These are phyloP conservation scores for Peromyscus californicus DNA, from an alignment of 2,113 vertebrate species.

Conservation along the genomic window DNA sequence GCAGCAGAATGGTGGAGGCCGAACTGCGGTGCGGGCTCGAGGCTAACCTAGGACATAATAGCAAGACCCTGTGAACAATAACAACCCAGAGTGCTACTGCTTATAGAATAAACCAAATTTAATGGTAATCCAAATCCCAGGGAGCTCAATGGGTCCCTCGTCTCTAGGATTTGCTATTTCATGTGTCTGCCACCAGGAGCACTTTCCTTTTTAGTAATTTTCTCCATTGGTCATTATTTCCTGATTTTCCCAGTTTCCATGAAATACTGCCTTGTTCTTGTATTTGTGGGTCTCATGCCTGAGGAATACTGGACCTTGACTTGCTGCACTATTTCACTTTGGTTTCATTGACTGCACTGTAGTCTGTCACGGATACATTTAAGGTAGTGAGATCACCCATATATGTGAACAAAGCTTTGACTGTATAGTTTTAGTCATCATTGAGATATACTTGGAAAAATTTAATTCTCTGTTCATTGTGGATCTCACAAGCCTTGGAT, in stretches of 20 bases:
- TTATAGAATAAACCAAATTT: background rate
- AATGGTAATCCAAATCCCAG: background rate
- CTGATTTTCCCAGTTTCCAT: background rate
- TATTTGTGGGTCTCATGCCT: background rate
- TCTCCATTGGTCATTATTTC: slow-evolving; percentile 9
- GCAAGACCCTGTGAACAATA: background rate
- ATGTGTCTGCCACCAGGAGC: background rate
- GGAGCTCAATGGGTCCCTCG: too few species aligned
- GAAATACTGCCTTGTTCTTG: background rate
- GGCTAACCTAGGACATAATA: background rate
- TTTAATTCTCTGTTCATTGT: background rate
- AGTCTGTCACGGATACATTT: background rate
- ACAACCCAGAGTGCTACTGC: background rate
- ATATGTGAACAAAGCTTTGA: background rate
- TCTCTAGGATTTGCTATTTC: slow-evolving; percentile 25
- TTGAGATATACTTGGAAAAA: background rate
- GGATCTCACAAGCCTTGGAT: background rate
- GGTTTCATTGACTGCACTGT: slow-evolving; percentile 20
- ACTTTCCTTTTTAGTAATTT: slow-evolving; percentile 18
- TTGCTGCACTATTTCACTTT: background rate
- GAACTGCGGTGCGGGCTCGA: background rate
- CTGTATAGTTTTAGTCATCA: background rate
- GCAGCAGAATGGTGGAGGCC: background rate
- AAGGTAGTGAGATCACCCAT: background rate
- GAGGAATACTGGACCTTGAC: slow-evolving; percentile 23